Conservation (phyloP, 2,797 vertebrate species). For the Gobio occitaniae region DNA sequence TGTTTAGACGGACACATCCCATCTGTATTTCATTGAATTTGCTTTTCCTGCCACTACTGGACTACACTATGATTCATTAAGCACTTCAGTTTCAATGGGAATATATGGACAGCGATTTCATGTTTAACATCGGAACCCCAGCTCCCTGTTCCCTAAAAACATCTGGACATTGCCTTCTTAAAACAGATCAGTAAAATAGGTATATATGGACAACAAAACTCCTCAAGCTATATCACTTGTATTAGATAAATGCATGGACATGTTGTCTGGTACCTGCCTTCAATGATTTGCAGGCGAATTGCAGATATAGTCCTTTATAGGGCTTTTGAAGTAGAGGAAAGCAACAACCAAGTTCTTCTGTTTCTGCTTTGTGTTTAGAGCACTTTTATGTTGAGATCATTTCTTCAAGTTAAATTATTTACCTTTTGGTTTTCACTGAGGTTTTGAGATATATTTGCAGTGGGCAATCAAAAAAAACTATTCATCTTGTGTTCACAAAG, state of each 20-base stretch:
- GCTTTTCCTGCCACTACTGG: neutral
- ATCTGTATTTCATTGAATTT: neutral
- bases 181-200: neutral
- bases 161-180: neutral
- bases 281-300: neutral
- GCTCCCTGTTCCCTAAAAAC: neutral
- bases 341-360: neutral
- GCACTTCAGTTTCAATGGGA: neutral
- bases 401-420: neutral
- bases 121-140: neutral
- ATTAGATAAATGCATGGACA: constrained; percentile 10
- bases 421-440: neutral
- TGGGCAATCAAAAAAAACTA: neutral
- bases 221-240: neutral
- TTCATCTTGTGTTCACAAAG: neutral
- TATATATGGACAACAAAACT: constrained; percentile 2
- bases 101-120: neutral
- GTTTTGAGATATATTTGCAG: constrained; percentile 20
- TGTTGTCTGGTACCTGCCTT: neutral
- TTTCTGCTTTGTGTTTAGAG: neutral
- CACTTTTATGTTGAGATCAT: neutral
- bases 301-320: neutral
- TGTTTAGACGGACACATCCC: neutral
- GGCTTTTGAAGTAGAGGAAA: neutral
- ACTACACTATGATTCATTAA: neutral